These are phyloP conservation scores for Laupala kohalensis DNA, from an alignment of 1,140 invertebrate genomes.

Conservation along the genomic window DNA sequence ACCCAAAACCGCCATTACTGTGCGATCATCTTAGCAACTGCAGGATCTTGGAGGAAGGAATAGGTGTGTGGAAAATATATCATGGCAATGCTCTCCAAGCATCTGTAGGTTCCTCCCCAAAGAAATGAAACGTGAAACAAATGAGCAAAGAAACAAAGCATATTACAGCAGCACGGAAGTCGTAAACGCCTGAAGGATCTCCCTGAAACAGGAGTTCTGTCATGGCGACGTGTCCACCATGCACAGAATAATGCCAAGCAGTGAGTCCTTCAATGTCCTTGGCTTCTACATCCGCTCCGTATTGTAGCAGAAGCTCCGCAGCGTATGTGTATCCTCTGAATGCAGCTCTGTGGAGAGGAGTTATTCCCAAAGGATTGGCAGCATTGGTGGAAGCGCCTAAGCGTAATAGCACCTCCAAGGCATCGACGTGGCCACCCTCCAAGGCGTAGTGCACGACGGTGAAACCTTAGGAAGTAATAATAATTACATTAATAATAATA, in stretches of 20 bases:
- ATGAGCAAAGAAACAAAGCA: too few relatives aligned
- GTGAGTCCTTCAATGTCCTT: constrained; percentile 34
- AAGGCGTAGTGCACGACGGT: constrained; percentile 62
- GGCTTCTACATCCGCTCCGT: constrained; percentile 17
- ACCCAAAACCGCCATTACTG: too few relatives aligned
- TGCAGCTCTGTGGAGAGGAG: constrained; percentile 26
- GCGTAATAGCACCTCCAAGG: constrained; percentile 50
- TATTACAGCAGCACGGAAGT: too few relatives aligned
- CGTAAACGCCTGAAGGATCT: too few relatives aligned
- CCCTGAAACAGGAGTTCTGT: constrained; percentile 50
- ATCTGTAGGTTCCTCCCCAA: too few relatives aligned
- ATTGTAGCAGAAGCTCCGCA: constrained; percentile 27
- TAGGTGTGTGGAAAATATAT: too few relatives aligned
- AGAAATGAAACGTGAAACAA: too few relatives aligned
- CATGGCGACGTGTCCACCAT: constrained; percentile 50
- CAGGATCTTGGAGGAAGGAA: too few relatives aligned
- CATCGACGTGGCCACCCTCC: constrained; percentile 48
- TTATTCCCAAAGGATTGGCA: constrained; percentile 59
- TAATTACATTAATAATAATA: too few relatives aligned
- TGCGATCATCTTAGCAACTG: too few relatives aligned
- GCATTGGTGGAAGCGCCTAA: constrained; percentile 52
- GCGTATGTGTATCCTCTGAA: constrained; percentile 2
- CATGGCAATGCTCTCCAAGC: too few relatives aligned
- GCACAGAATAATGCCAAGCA: constrained; percentile 60
- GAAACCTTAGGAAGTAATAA: too few relatives aligned